Evolutionary conservation across 2,888 invertebrate species (phyloP).

Genomic region (Drosophila planitibia): DNA sequence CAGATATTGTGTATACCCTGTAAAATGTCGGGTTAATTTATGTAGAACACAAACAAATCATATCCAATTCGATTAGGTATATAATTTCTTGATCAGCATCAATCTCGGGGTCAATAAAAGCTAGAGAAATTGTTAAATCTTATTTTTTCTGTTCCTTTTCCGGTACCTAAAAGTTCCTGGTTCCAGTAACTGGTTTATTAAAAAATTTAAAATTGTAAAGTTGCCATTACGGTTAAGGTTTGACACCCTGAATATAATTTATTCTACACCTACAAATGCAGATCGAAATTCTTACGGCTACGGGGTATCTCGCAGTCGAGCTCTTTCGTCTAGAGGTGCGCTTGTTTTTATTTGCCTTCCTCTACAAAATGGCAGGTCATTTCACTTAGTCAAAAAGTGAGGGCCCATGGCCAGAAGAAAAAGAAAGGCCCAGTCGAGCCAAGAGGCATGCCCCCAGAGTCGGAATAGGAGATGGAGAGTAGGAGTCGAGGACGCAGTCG

Average conservation of each 20-base stretch:
- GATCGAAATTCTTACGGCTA: neutral
- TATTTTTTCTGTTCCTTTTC: neutral
- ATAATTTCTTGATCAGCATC: neutral
- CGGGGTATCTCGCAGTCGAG: neutral
- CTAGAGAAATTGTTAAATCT: neutral
- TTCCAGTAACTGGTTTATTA: neutral
- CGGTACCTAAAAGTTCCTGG: neutral
- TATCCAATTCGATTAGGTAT: neutral
- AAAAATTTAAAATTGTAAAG: neutral
- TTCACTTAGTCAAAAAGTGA: conserved; percentile 72
- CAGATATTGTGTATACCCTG: conserved; percentile 9
- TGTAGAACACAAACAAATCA: neutral
- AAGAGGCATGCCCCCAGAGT: conserved; percentile 44
- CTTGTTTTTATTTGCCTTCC: conserved; percentile 25
- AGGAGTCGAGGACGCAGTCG: conserved; percentile 1
- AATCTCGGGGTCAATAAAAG: neutral
- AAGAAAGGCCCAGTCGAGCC: conserved; percentile 48
- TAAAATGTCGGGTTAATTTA: neutral
- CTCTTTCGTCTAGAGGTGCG: neutral
- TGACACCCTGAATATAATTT: neutral
- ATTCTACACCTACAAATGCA: neutral
- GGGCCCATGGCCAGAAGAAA: conserved; percentile 26
- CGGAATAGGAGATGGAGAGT: conserved; percentile 3
- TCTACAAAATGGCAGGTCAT: conserved; percentile 77
- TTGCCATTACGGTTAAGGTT: neutral